A percentile compares a stretch with the other conserved stretches of the same genome.
Evolutionary conservation across 2,113 vertebrate genomes (phyloP).

Genomic region (Dinomys branickii): DNA sequence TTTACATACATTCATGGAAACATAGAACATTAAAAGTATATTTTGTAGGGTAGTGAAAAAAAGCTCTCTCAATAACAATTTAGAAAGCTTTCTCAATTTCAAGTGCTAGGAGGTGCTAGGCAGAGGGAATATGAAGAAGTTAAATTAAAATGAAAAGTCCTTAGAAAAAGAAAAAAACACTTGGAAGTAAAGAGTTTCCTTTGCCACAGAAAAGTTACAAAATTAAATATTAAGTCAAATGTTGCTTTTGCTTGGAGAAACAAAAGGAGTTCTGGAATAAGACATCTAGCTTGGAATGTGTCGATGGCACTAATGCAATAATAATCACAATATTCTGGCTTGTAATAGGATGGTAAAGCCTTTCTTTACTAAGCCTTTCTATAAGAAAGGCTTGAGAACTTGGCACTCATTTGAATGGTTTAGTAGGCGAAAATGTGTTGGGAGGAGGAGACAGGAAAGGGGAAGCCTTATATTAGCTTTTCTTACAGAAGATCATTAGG

Average conservation of each 20-base stretch:
- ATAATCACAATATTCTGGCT: not conserved
- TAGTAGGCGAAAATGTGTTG: not conserved
- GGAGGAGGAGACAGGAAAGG: not conserved
- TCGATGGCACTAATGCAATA: not conserved
- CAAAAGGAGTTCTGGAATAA: not conserved
- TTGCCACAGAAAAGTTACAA: not conserved
- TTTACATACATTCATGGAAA: conserved; percentile 4
- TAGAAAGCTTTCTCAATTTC: no score
- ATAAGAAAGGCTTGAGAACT: not conserved
- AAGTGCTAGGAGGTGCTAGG: not conserved
- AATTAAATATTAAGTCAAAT: not conserved
- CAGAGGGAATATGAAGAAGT: not conserved
- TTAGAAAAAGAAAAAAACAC: not conserved
- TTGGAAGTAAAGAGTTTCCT: no score
- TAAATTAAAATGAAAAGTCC: not conserved
- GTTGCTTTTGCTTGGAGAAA: not conserved
- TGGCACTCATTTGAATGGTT: not conserved
- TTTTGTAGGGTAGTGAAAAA: not conserved
- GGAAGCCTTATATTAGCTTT: not conserved
- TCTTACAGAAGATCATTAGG: not conserved
- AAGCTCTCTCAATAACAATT: not conserved
- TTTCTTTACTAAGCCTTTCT: not conserved
- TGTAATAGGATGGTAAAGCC: not conserved
- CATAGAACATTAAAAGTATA: not conserved
- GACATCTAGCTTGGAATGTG: not conserved